Conservation (phyloP, 2,888 invertebrate species). For the Actias luna region DNA sequence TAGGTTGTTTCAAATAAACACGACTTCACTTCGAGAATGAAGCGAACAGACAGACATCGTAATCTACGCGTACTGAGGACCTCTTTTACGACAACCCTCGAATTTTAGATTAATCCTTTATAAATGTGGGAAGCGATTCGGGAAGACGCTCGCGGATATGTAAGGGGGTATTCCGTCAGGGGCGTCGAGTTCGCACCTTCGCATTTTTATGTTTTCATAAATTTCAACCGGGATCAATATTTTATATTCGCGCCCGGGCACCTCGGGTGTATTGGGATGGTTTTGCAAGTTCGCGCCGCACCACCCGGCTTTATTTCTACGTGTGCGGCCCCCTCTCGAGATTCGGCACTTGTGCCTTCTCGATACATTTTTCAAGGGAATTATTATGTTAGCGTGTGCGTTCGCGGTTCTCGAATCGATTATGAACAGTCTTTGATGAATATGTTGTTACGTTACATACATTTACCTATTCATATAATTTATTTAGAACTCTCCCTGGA, state of each 20-base stretch:
- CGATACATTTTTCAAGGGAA: slow-evolving; percentile 71
- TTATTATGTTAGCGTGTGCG: slow-evolving; percentile 64
- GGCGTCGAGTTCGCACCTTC: slow-evolving; percentile 56
- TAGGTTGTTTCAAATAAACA: not conserved
- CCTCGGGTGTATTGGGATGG: slow-evolving; percentile 53
- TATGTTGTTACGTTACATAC: not conserved
- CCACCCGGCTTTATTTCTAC: slow-evolving; percentile 58
- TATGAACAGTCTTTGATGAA: slow-evolving; percentile 12
- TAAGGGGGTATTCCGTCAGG: slow-evolving; percentile 67
- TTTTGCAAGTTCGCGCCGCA: slow-evolving; percentile 57
- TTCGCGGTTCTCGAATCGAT: slow-evolving; percentile 22
- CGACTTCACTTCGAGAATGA: not conserved
- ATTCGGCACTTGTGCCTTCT: slow-evolving; percentile 63
- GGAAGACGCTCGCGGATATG: slow-evolving; percentile 38
- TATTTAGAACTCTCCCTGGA: not conserved
- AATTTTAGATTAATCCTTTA: slow-evolving; percentile 41
- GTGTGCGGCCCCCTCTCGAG: slow-evolving; percentile 60
- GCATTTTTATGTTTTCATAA: slow-evolving; percentile 78
- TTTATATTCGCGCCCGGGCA: slow-evolving; percentile 68
- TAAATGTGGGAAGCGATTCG: slow-evolving; percentile 28
- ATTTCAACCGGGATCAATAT: slow-evolving; percentile 76
- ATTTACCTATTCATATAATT: not conserved
- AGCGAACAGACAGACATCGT: slow-evolving; percentile 12
- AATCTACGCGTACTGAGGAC: slow-evolving; percentile 23
- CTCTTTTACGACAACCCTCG: slow-evolving; percentile 34